These are phyloP conservation scores for Gibbula magus DNA, from an alignment of 2,888 invertebrate species.

Conservation along the genomic window DNA sequence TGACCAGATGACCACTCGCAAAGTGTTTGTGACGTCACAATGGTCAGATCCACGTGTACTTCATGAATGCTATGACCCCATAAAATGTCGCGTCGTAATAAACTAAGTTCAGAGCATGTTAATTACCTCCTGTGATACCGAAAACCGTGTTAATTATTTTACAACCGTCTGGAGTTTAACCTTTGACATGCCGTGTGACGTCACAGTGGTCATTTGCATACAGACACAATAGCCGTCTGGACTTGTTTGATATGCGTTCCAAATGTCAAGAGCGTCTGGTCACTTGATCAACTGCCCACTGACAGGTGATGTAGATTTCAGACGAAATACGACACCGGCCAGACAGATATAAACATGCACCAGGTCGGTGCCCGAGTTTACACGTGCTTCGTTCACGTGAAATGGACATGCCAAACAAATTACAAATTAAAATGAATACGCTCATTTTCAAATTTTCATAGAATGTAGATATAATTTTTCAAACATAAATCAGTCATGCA, in stretches of 20 bases:
- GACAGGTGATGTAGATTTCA: neutral
- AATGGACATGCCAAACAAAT: no score
- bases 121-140: no score
- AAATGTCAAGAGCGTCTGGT: neutral
- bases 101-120: neutral
- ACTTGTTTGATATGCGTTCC: neutral
- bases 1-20: neutral
- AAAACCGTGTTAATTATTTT: no score
- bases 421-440: no score
- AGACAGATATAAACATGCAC: neutral
- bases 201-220: neutral
- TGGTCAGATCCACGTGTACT: neutral
- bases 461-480: no score
- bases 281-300: neutral
- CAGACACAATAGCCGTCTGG: slow-evolving; percentile 6
- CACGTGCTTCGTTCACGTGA: no score
- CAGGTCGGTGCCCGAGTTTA: neutral
- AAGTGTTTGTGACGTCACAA: neutral
- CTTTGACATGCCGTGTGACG: neutral
- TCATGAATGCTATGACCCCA: neutral
- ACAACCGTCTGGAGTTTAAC: no score
- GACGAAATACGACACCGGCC: neutral
- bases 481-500: no score
- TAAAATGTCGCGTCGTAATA: neutral
- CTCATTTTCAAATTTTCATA: no score